Conservation (phyloP, 64 coral and sea anemone species). For the Montipora capricornis region DNA sequence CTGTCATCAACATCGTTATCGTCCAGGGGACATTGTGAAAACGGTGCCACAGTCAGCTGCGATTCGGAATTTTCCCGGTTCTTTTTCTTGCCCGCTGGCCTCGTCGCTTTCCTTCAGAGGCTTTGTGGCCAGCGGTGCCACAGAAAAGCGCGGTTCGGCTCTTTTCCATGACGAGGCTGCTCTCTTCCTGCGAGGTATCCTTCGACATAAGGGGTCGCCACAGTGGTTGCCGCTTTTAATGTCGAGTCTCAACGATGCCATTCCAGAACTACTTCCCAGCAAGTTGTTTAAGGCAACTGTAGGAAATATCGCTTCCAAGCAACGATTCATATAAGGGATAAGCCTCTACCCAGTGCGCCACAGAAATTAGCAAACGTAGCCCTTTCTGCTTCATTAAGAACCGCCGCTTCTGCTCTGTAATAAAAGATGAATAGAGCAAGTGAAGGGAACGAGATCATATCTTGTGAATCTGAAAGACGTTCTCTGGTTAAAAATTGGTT, state of each 20-base stretch:
- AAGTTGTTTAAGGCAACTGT: neutral
- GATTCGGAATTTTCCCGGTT: conserved; percentile 2
- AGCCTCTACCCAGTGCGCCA: conserved; percentile 66
- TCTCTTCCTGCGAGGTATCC: conserved; percentile 6
- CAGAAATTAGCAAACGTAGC: conserved; percentile 85
- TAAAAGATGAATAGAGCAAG: neutral
- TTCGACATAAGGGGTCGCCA: conserved; percentile 21
- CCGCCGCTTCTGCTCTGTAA: conserved; percentile 80
- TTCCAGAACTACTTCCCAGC: neutral
- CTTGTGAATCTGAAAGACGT: too few relatives aligned
- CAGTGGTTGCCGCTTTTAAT: neutral
- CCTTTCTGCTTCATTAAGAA: conserved; percentile 88
- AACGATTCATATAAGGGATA: conserved; percentile 80
- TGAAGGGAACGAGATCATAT: neutral
- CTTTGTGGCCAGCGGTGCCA: neutral
- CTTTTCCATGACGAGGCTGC: neutral
- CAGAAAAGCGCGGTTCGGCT: neutral
- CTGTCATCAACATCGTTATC: neutral
- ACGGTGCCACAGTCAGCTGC: neutral
- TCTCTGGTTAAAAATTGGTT: too few relatives aligned
- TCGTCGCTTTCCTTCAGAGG: conserved; percentile 1
- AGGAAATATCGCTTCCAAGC: conserved; percentile 88
- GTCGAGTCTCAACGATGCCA: neutral
- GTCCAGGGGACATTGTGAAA: neutral
- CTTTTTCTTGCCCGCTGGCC: neutral